Base-by-base conservation (phyloP, 2,888 invertebrate species). In the Limnephilus lunatus region DNA sequence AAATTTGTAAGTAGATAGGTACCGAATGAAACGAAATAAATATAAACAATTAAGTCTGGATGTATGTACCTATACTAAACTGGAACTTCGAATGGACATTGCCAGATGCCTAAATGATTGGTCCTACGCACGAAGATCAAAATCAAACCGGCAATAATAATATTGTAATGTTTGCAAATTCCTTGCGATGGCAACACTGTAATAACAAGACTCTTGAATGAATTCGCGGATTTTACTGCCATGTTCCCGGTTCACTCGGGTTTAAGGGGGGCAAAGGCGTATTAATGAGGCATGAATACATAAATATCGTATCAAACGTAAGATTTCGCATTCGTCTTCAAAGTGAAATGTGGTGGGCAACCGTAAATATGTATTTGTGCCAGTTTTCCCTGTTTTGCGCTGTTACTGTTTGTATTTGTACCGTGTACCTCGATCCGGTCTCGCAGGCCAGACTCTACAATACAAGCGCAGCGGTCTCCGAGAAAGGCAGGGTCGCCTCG, bases 271-370 rank as follows among this genome's bases (percentile, higher is more conserved):
- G 88, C 39, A 80, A 89, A 89, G 25, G 88, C 19, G 80, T 80
- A 32, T 35, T 39, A 80, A 80, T 80, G 85, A 85, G 85, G n/a
- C 85, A 39, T n/a, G 88, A 89, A 89, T 25, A 35, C 25, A 86
- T 86, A 86, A 86, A 89, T 89, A 81, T 86, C 44, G 39, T 32
- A 89, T 80, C 88, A 89, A 35, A 89, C 32, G 12, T 25, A 19
- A 32, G 32, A 89, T 89, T 89, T 89, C 44, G 80, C 88, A 89
- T 80, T 80, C 88, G 80, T 80, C 81, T 82, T 90, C 90, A 90
- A 90, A 90, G 82, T 30, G 44, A 30, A 82, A 44, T 53, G 82
- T 68, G 0, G 30, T 31, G 68, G 39, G 90, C 44, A 82, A 30
- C 30, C n/a, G 81, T 90, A 82, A 82, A 44, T 82, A 44, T 82